Conservation (phyloP, 2,888 invertebrate species). For the Drosophila suboccidentalis region DNA sequence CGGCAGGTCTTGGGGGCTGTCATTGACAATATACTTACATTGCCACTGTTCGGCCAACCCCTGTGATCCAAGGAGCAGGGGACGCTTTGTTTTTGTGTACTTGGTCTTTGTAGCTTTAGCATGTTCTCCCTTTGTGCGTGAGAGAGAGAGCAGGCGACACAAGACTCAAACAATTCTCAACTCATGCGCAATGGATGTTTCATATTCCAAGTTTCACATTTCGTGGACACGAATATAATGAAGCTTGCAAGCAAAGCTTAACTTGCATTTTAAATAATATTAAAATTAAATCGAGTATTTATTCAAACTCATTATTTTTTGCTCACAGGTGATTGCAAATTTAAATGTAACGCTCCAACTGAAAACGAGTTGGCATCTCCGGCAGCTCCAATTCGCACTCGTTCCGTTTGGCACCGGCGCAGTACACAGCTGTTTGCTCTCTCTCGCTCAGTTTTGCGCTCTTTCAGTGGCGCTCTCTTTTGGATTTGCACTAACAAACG, state of each 20-base stretch:
- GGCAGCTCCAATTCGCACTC: slow-evolving; percentile 35
- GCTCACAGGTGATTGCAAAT: slow-evolving; percentile 6
- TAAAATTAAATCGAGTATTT: too few species aligned
- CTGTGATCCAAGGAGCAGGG: slow-evolving; percentile 19
- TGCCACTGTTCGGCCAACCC: slow-evolving; percentile 46
- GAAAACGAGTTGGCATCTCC: slow-evolving; percentile 51
- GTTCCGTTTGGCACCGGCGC: slow-evolving; percentile 52
- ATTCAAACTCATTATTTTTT: neutral
- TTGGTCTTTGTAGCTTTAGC: slow-evolving; percentile 37
- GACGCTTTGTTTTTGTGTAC: slow-evolving; percentile 75
- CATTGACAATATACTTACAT: slow-evolving; percentile 67
- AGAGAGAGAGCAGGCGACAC: slow-evolving; percentile 1
- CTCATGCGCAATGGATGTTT: slow-evolving; percentile 57
- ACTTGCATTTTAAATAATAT: neutral
- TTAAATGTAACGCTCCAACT: slow-evolving; percentile 50
- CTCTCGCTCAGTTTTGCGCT: slow-evolving; percentile 21
- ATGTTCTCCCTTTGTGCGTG: neutral
- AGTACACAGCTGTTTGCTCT: slow-evolving; percentile 47
- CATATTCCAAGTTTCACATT: slow-evolving; percentile 22
- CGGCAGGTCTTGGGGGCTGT: slow-evolving; percentile 61
- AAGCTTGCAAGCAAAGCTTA: neutral
- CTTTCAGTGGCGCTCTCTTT: slow-evolving; percentile 23
- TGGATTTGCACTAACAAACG: slow-evolving; percentile 57
- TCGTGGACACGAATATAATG: neutral
- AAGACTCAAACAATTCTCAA: neutral